Evolutionary conservation across 2,888 invertebrate species (phyloP), one percentile per base, ranked within the genome.

Genomic region (Hartigia nigra): DNA sequence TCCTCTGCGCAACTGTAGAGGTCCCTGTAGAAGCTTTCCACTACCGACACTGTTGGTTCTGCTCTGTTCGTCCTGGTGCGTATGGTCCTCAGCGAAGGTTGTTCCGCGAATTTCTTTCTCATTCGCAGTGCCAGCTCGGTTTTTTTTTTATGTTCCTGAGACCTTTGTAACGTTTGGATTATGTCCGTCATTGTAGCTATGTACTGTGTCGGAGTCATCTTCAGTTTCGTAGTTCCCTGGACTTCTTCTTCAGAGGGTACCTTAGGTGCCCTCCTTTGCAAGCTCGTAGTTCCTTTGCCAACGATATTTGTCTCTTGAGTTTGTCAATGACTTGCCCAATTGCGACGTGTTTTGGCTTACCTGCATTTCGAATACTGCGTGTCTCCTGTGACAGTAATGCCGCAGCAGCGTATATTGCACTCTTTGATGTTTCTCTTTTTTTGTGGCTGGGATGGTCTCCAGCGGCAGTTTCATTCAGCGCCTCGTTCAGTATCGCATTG

Each of bases 161-260:
- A 76, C 12, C 11, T 78, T 14, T 74, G 31, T 12, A 78, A 12
- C 5, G 80, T 76, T 0, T 3, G 3, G 1, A 80, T 80, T 4
- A 75, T 31, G 72, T 80, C 78, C 0, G 4, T 4, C 1, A 72
- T 76, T 1, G 70, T 4, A 3, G n/a, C 74, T 0, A 80, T 76
- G 2, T 75, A 78, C 12, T 78, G 76, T 35, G 78, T 9, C 12
- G 80, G 76, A 4, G 55, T 11, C 31, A 36, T 36, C 36, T 36
- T 36, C 1, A 36, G 36, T 36, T 36, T 11, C 36, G 36, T 12
- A 36, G 12, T 36, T 36, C 36, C 36, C 36, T 36, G 1, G 36
- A 11, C 1, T 36, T 36, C 1, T 11, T 36, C 11, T 36, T 36
- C 0, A 36, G 36, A 36, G 36, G 36, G 23, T 5, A 76, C 4